Conservation (phyloP, 1,140 invertebrate genomes). For the Zaprionus ornatus region DNA sequence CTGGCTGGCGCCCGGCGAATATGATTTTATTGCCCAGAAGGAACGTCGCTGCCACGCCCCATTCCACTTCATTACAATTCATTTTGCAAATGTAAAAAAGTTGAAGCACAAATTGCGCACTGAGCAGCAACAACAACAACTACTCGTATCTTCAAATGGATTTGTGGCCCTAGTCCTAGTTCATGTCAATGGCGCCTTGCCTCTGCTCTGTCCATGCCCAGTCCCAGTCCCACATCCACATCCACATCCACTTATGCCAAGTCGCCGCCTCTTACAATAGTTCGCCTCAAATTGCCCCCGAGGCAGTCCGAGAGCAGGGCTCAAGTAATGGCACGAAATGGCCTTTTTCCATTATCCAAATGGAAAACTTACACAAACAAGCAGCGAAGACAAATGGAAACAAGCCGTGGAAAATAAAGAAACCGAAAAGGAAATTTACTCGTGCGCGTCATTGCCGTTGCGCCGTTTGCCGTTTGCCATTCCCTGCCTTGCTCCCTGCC, state of each 20-base stretch:
- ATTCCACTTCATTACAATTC: slow-evolving; percentile 77
- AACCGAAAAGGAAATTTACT: slow-evolving; percentile 68
- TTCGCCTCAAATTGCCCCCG: slow-evolving; percentile 70
- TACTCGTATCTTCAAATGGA: slow-evolving; percentile 31
- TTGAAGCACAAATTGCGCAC: slow-evolving; percentile 23
- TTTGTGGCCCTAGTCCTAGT: slow-evolving; percentile 21
- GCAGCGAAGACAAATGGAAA: slow-evolving; percentile 57
- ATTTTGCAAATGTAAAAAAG: slow-evolving; percentile 82
- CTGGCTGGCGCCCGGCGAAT: slow-evolving; percentile 76
- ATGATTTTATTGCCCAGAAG: slow-evolving; percentile 75
- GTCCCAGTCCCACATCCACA: neutral
- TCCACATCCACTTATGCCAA: slow-evolving; percentile 55
- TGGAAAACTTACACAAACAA: slow-evolving; percentile 80
- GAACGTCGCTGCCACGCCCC: slow-evolving; percentile 43
- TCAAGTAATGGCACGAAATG: slow-evolving; percentile 79
- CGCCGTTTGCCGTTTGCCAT: neutral
- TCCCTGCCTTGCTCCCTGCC: slow-evolving; percentile 30
- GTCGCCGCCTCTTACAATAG: slow-evolving; percentile 64
- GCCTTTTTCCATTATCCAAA: slow-evolving; percentile 84
- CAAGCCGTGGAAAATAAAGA: slow-evolving; percentile 61
- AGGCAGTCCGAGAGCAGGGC: slow-evolving; percentile 24
- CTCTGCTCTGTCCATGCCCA: slow-evolving; percentile 50
- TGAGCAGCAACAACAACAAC: slow-evolving; percentile 14
- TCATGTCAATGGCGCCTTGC: slow-evolving; percentile 62
- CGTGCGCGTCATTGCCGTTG: slow-evolving; percentile 67